phyloP scores from a whole-genome alignment of 1,140 invertebrate species.

The Diploscapter pachys region DNA sequence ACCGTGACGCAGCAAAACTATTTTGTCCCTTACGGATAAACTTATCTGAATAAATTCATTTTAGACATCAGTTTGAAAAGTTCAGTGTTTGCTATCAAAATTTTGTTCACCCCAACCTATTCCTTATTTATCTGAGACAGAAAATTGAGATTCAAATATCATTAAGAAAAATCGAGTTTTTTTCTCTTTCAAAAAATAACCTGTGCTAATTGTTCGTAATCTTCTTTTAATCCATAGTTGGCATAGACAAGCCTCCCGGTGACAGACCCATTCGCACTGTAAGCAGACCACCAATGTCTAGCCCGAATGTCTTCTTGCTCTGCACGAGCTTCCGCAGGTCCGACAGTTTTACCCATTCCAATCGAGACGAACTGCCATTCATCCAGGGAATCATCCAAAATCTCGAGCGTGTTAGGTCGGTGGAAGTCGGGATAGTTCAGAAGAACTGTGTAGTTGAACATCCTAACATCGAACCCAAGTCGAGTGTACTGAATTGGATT shows the following conservation, averaged over 20 bases:
- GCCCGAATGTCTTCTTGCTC: slow-evolving; percentile 33
- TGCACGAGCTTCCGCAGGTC: slow-evolving; percentile 3
- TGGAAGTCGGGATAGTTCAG: slow-evolving; percentile 46
- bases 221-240: slow-evolving; percentile 63
- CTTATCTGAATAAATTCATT: too few relatives aligned
- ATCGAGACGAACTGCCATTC: slow-evolving; percentile 42
- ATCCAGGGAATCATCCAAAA: slow-evolving; percentile 18
- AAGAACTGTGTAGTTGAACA: slow-evolving; percentile 44
- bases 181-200: slow-evolving; percentile 14
- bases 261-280: slow-evolving; percentile 48
- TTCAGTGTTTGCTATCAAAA: too few relatives aligned
- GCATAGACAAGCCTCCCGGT: slow-evolving; percentile 62
- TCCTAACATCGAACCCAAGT: slow-evolving; percentile 43
- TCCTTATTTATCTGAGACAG: too few relatives aligned
- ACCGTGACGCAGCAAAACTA: slow-evolving; percentile 38
- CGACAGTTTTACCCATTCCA: slow-evolving; percentile 32
- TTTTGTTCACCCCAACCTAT: too few relatives aligned
- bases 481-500: slow-evolving; percentile 29
- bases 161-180: too few relatives aligned
- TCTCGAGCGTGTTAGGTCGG: slow-evolving; percentile 44
- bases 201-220: slow-evolving; percentile 60
- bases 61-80: too few relatives aligned
- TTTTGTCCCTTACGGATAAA: background rate
- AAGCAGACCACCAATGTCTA: slow-evolving; percentile 51
- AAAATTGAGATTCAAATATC: too few relatives aligned